Conservation (phyloP, 2,888 invertebrate genomes). For the Ophonus ardosiacus region DNA sequence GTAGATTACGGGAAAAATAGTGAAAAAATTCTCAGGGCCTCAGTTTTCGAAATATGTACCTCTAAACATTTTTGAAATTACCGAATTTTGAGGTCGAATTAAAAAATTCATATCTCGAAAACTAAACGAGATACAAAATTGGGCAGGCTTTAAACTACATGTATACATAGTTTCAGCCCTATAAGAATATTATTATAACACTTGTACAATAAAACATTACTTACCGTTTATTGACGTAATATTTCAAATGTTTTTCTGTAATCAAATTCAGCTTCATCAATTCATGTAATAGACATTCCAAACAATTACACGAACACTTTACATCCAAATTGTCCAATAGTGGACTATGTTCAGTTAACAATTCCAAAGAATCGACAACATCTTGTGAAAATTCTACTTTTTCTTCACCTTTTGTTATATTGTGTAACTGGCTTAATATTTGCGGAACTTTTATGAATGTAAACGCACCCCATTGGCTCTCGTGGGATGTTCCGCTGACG, state of each 20-base stretch:
- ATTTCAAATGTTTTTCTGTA: constrained; percentile 86
- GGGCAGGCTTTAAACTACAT: too few species aligned
- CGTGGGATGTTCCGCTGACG: constrained; percentile 88
- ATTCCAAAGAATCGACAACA: constrained; percentile 89
- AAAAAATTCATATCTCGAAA: too few species aligned
- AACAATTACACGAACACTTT: constrained; percentile 91
- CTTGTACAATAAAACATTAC: neutral
- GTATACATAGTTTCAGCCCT: too few species aligned
- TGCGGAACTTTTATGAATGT: constrained; percentile 94
- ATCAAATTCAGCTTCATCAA: constrained; percentile 88
- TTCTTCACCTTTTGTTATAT: constrained; percentile 78
- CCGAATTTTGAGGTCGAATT: too few species aligned
- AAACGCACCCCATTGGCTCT: constrained; percentile 96
- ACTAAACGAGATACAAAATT: too few species aligned
- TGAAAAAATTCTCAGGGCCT: too few species aligned
- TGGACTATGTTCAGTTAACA: constrained; percentile 90
- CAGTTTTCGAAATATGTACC: too few species aligned
- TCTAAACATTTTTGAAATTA: too few species aligned
- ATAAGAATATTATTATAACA: too few species aligned
- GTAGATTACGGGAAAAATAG: too few species aligned
- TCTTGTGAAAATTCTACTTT: constrained; percentile 85
- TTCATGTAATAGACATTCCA: constrained; percentile 90
- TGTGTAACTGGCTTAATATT: constrained; percentile 84
- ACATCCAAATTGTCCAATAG: constrained; percentile 93
- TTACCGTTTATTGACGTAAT: constrained; percentile 81